Conservation (phyloP, 2,888 invertebrate species). For the Rapana venosa region DNA sequence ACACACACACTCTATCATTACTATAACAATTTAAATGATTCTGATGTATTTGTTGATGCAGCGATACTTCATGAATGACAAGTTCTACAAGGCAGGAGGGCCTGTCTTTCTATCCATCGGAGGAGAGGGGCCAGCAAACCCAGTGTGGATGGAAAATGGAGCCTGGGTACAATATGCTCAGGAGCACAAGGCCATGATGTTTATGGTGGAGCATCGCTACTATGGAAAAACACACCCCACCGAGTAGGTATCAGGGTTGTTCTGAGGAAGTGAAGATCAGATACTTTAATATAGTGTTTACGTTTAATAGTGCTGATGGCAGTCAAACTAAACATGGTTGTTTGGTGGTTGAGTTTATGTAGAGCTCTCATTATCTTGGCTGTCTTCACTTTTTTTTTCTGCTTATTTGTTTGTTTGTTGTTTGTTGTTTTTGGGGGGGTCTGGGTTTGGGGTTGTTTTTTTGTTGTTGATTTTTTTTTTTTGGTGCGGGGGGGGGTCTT, state of each 20-base stretch:
- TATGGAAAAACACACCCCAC: constrained; percentile 96
- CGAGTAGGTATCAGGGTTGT: constrained; percentile 80
- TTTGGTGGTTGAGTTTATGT: too few species aligned
- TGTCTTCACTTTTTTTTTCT: too few species aligned
- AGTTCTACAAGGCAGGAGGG: constrained; percentile 85
- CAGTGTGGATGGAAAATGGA: constrained; percentile 92
- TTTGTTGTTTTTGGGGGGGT: too few species aligned
- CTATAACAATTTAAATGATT: background rate
- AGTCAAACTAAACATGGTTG: too few species aligned
- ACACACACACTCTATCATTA: background rate
- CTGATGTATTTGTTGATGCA: constrained; percentile 75
- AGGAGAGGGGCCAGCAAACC: constrained; percentile 91
- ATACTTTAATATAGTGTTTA: too few species aligned
- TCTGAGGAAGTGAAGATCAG: too few species aligned
- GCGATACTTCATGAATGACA: constrained; percentile 89
- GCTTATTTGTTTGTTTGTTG: too few species aligned
- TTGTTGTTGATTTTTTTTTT: too few species aligned
- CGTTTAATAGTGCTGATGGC: too few species aligned
- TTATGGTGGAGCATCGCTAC: constrained; percentile 93
- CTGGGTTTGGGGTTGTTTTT: too few species aligned
- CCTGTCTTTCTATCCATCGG: constrained; percentile 97
- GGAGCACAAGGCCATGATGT: constrained; percentile 87
- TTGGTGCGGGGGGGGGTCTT: too few species aligned
- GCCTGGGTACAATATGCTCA: constrained; percentile 82
- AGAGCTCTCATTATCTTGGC: too few species aligned